Percentiles rank a stretch among this genome's conserved stretches.
Conservation (phyloP, 2,113 vertebrate species). For the Sminthopsis crassicaudata region DNA sequence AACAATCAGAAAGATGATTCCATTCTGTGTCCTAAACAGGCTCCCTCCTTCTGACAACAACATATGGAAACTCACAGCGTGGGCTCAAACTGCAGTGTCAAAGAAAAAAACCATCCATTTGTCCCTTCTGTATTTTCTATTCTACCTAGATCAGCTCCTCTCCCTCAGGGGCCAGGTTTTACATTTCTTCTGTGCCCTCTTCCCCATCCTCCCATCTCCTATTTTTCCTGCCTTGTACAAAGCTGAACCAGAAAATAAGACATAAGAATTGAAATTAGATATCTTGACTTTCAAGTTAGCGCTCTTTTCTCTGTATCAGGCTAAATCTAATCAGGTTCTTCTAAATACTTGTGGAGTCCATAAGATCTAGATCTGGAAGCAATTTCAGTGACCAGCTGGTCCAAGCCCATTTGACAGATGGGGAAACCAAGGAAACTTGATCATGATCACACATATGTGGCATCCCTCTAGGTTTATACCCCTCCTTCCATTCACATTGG, state of each 20-base stretch:
- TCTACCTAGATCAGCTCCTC: background rate
- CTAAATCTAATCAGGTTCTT: background rate
- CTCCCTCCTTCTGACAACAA: background rate
- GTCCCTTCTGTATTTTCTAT: background rate
- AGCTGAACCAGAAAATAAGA: background rate
- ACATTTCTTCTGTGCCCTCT: background rate
- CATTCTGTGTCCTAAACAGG: slow-evolving; percentile 21
- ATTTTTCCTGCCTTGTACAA: background rate
- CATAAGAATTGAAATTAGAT: background rate
- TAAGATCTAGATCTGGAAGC: background rate
- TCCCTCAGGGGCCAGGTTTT: background rate
- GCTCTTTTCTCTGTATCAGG: background rate
- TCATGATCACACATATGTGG: background rate
- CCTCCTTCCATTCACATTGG: background rate
- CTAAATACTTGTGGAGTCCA: background rate
- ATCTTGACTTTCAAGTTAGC: background rate
- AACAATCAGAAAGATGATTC: background rate
- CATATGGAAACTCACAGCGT: background rate
- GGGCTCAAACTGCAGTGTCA: background rate
- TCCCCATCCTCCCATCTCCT: background rate
- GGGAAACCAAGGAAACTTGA: background rate
- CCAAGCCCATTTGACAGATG: background rate
- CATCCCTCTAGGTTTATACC: background rate
- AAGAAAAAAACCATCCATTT: background rate
- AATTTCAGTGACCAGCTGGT: background rate